phyloP scores from a whole-genome alignment of 2,113 vertebrate genomes.

The Sakesphorus luctuosus region DNA sequence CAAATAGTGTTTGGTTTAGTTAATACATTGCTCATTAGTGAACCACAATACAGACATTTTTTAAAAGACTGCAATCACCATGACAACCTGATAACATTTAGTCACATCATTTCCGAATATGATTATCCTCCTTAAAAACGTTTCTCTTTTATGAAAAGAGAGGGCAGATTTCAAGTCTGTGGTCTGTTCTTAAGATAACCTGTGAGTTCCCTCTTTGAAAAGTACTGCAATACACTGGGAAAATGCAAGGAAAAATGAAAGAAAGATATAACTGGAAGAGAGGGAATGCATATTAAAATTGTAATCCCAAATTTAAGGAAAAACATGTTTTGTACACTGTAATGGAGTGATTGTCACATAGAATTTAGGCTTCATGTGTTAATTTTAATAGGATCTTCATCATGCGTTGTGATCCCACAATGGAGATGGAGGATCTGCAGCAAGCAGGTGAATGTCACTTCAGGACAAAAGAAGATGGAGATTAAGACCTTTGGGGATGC shows the following conservation, averaged over 20 bases:
- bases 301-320: neutral
- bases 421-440: neutral
- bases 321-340: neutral
- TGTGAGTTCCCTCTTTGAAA: neutral
- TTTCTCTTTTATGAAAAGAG: constrained; percentile 51
- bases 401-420: fast-evolving
- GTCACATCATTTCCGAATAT: constrained; percentile 41
- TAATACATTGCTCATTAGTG: constrained; percentile 71
- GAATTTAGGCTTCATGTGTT: neutral
- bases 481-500: neutral
- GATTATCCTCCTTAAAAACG: constrained; percentile 49
- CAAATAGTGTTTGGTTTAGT: constrained; percentile 54
- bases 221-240: neutral
- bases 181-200: constrained; percentile 45
- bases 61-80: constrained; percentile 61
- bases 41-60: constrained; percentile 63
- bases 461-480: neutral
- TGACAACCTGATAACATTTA: constrained; percentile 62
- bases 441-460: neutral
- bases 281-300: neutral
- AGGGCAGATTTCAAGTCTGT: constrained; percentile 39
- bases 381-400: neutral
- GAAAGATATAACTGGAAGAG: neutral
- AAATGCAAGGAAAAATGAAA: neutral
- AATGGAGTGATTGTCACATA: neutral